Conservation (phyloP, 2,888 invertebrate genomes). For the Cheilosia pagana region DNA sequence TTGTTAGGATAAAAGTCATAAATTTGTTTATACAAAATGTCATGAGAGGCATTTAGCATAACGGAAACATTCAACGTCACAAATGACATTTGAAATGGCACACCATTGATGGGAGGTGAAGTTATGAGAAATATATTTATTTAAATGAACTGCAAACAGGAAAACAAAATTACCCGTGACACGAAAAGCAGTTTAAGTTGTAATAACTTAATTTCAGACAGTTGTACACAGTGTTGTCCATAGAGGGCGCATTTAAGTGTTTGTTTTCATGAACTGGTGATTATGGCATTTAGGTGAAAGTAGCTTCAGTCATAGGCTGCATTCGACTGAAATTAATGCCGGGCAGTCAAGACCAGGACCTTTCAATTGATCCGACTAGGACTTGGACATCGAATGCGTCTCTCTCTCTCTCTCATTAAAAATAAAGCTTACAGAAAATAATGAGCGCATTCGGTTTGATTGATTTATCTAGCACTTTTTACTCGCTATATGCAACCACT, state of each 20-base stretch:
- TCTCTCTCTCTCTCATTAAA: neutral
- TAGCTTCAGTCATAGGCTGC: too few relatives aligned
- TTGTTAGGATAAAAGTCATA: constrained; percentile 48
- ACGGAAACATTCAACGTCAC: constrained; percentile 2
- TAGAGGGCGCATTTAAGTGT: neutral
- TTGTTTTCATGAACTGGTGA: neutral
- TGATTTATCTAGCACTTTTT: neutral
- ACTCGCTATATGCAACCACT: neutral
- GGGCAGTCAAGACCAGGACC: too few relatives aligned
- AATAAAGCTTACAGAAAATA: too few relatives aligned
- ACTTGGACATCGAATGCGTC: too few relatives aligned
- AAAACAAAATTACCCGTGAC: neutral
- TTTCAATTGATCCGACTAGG: too few relatives aligned
- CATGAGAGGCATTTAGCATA: constrained; percentile 2
- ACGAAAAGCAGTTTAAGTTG: neutral
- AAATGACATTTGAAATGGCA: constrained; percentile 2
- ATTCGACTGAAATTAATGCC: too few relatives aligned
- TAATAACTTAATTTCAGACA: constrained; percentile 1
- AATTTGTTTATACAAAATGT: constrained; percentile 19
- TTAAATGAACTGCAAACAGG: neutral
- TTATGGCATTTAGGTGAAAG: too few relatives aligned
- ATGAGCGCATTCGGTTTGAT: neutral
- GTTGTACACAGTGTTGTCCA: neutral
- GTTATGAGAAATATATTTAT: neutral
- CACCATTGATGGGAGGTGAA: neutral